Evolutionary conservation across 2,113 vertebrate species (phyloP).

Genomic region (Lamprotornis superbus): DNA sequence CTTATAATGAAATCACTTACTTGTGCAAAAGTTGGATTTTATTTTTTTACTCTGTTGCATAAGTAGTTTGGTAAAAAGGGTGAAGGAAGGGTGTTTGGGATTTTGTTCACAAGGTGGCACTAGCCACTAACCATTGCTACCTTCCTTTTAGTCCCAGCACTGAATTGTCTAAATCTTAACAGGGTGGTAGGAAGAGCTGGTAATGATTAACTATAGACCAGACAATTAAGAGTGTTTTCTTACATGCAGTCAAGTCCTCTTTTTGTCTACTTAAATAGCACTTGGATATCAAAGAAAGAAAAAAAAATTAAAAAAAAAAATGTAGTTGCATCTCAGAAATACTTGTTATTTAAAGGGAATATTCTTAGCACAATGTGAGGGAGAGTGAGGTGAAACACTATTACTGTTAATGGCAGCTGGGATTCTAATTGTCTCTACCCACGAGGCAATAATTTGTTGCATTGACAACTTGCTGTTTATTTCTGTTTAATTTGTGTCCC

Average conservation of each 20-base stretch:
- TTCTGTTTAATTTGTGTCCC: not conserved
- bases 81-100: not conserved
- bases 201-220: not conserved
- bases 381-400: not conserved
- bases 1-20: not conserved
- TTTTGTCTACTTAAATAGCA: not conserved
- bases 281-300: not conserved
- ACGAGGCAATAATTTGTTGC: not conserved
- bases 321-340: not conserved
- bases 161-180: not conserved
- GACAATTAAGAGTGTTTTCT: not conserved
- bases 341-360: not conserved
- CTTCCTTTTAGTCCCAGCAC: not conserved
- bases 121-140: not conserved
- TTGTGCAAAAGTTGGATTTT: not conserved
- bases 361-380: not conserved
- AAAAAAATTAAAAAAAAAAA: not conserved
- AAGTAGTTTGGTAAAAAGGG: not conserved
- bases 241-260: not conserved
- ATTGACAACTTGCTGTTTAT: not conserved
- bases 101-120: slow-evolving; percentile 59
- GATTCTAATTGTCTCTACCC: not conserved
- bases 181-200: not conserved
- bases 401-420: not conserved
- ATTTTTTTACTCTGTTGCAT: not conserved